These are phyloP conservation scores for Syrrhaptes paradoxus DNA, from an alignment of 2,113 vertebrate genomes.

Conservation along the genomic window DNA sequence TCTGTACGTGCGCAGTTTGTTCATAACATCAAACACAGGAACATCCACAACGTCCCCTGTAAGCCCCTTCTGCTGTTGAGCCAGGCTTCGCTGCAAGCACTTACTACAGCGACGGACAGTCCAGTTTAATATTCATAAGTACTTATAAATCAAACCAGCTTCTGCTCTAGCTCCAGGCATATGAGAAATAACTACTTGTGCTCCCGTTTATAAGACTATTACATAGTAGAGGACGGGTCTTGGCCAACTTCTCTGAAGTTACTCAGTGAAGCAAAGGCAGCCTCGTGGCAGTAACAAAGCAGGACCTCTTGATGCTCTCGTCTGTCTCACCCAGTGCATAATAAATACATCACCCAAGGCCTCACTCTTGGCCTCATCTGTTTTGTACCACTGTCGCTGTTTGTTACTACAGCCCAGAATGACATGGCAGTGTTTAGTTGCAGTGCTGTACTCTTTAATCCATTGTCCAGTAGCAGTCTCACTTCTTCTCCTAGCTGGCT, in stretches of 20 bases:
- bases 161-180: neutral
- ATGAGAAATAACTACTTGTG: neutral
- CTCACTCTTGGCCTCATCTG: fast-evolving
- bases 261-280: neutral
- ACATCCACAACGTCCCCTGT: neutral
- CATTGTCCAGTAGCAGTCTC: too few relatives aligned
- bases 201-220: neutral
- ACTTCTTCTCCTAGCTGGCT: neutral
- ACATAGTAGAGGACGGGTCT: fast-evolving
- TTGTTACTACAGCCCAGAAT: neutral
- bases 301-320: neutral
- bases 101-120: neutral
- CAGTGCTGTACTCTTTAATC: fast-evolving
- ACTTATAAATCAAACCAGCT: neutral
- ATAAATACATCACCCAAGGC: neutral
- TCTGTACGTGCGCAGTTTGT: fast-evolving
- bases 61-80: neutral
- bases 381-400: neutral
- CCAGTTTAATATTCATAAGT: neutral
- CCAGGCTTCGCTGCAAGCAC: neutral
- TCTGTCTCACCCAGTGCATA: neutral
- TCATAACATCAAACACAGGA: fast-evolving
- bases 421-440: fast-evolving
- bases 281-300: fast-evolving
- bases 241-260: neutral